Conservation (phyloP, 1,140 invertebrate species). For the Vanessa atalanta region DNA sequence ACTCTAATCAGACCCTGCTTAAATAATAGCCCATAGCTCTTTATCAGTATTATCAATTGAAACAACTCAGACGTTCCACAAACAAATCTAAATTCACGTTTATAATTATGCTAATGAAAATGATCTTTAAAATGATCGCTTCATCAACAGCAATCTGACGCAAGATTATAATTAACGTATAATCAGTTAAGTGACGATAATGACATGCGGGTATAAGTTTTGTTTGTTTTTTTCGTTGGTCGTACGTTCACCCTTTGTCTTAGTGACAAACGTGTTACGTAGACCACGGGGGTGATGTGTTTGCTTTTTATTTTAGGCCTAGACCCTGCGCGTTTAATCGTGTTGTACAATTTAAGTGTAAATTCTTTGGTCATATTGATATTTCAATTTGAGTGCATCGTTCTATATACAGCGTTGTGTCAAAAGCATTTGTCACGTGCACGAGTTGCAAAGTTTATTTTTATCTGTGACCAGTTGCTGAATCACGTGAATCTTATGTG, state of each 20-base stretch:
- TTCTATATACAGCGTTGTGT: no score
- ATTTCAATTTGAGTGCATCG: no score
- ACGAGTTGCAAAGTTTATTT: no score
- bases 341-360: no score
- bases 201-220: constrained; percentile 49
- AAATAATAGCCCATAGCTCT: background rate
- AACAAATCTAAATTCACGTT: constrained; percentile 34
- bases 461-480: no score
- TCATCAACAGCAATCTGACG: constrained; percentile 51
- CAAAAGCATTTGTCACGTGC: no score
- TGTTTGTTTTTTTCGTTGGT: constrained; percentile 50
- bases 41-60: constrained; percentile 13
- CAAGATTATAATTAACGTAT: constrained; percentile 50
- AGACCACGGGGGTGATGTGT: constrained; percentile 26
- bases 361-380: no score
- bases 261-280: constrained; percentile 19
- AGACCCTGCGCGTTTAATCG: background rate
- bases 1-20: background rate
- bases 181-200: constrained; percentile 57
- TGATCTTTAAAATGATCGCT: constrained; percentile 45
- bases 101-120: constrained; percentile 49
- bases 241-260: constrained; percentile 47
- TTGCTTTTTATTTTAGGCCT: constrained; percentile 29
- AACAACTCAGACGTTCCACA: constrained; percentile 19
- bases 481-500: no score